phyloP scores from a whole-genome alignment of 2,113 vertebrate species.

The Pelusios castaneus region DNA sequence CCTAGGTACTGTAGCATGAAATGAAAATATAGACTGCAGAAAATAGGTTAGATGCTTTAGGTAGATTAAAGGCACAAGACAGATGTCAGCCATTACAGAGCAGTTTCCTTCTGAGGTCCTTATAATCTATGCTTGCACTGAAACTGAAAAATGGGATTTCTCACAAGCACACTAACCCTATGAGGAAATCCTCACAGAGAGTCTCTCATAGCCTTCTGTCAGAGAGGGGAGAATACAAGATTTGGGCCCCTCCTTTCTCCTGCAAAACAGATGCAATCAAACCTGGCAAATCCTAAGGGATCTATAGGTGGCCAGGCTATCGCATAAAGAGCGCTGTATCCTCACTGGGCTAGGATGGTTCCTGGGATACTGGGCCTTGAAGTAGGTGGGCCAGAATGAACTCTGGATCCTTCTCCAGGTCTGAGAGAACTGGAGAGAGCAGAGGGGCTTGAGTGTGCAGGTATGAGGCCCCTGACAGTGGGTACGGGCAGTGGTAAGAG shows the following conservation, averaged over 20 bases:
- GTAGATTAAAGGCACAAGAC: not conserved
- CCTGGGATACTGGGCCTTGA: not conserved
- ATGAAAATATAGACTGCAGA: not conserved
- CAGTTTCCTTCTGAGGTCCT: not conserved
- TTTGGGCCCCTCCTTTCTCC: not conserved
- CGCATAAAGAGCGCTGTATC: not conserved
- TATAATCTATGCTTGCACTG: not conserved
- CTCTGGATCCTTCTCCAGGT: too few species aligned
- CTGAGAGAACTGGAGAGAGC: too few species aligned
- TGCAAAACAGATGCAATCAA: not conserved
- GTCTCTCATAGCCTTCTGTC: not conserved
- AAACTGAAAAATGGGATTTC: not conserved
- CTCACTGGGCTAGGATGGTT: not conserved
- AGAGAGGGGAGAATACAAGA: not conserved
- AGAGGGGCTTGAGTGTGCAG: too few species aligned
- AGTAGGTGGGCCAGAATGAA: too few species aligned
- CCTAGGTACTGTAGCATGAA: not conserved
- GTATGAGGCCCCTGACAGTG: too few species aligned
- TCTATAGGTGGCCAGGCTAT: not conserved
- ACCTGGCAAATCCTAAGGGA: not conserved
- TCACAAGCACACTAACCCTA: not conserved
- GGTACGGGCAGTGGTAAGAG: too few species aligned
- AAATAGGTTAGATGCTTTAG: not conserved
- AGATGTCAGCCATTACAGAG: not conserved
- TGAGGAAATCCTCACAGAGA: not conserved